A percentile compares a stretch with the other conserved stretches of the same genome.
phyloP scores from a whole-genome alignment of 2,113 vertebrate species.

The Coregonus clupeaformis region DNA sequence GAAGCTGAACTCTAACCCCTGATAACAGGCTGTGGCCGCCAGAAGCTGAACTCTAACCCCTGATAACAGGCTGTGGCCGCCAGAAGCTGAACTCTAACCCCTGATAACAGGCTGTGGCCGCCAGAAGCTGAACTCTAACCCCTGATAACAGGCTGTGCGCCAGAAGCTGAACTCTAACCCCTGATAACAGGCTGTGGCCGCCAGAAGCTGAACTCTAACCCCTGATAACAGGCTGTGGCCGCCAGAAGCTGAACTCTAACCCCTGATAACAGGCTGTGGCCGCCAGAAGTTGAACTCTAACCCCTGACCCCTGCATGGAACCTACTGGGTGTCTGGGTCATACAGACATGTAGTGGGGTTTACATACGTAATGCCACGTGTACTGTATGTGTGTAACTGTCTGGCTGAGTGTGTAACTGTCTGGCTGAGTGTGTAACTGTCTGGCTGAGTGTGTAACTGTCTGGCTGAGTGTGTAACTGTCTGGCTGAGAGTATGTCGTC shows the following conservation, averaged over 20 bases:
- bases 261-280: not conserved
- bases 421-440: not conserved
- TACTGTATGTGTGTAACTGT: conserved; percentile 14
- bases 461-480: conserved; percentile 38
- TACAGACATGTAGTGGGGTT: no score
- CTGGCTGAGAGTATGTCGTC: conserved; percentile 28
- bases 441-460: conserved; percentile 38
- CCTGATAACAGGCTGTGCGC: conserved; percentile 51
- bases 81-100: conserved; percentile 64
- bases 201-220: conserved; percentile 66
- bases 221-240: conserved; percentile 53
- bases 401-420: conserved; percentile 38
- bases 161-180: conserved; percentile 64
- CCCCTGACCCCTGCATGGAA: no score
- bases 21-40: conserved; percentile 58
- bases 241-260: conserved; percentile 67
- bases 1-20: conserved; percentile 63
- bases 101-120: conserved; percentile 54
- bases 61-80: conserved; percentile 58
- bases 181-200: conserved; percentile 54
- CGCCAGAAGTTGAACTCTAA: no score
- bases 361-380: no score
- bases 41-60: conserved; percentile 64
- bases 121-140: conserved; percentile 66
- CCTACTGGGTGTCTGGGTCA: no score